These are phyloP conservation scores for Gadopsis marmoratus DNA, from an alignment of 2,797 vertebrate species.

Conservation along the genomic window DNA sequence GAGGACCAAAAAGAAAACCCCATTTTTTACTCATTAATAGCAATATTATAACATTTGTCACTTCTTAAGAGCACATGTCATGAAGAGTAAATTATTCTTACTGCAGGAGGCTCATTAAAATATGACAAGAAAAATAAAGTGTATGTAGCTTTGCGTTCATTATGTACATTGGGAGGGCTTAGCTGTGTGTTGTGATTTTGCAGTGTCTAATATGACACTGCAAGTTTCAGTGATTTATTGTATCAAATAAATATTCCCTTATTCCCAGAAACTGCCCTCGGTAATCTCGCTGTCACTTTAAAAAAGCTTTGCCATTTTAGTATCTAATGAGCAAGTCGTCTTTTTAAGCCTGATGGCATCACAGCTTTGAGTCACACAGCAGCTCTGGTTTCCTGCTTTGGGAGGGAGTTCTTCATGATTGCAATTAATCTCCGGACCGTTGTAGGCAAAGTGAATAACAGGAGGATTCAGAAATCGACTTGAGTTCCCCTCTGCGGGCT, in stretches of 20 bases:
- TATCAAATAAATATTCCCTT: slow-evolving; percentile 44
- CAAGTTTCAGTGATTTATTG: slow-evolving; percentile 29
- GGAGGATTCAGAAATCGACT: slow-evolving; percentile 28
- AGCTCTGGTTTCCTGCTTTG: slow-evolving; percentile 28
- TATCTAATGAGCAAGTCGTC: slow-evolving; percentile 46
- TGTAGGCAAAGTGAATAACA: slow-evolving; percentile 30
- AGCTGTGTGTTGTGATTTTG: slow-evolving; percentile 11
- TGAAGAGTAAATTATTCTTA: not conserved
- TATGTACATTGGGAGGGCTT: not conserved
- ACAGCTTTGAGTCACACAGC: slow-evolving; percentile 41
- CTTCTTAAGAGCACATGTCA: not conserved
- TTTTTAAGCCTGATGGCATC: slow-evolving; percentile 45
- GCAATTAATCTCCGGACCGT: slow-evolving; percentile 43
- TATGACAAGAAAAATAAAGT: not conserved
- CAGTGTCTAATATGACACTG: slow-evolving; percentile 6
- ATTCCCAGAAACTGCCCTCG: slow-evolving; percentile 18
- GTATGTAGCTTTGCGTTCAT: slow-evolving; percentile 1
- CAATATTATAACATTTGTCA: slow-evolving; percentile 7
- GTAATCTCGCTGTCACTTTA: slow-evolving; percentile 34
- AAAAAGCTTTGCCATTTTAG: slow-evolving; percentile 25
- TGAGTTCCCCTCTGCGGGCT: slow-evolving; percentile 14
- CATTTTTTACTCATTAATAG: not conserved
- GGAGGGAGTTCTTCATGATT: slow-evolving; percentile 21
- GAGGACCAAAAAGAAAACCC: slow-evolving; percentile 1
- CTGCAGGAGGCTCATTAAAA: not conserved